phyloP scores from a whole-genome alignment of 2,797 vertebrate species.

The Ptychobarbus kaznakovi region DNA sequence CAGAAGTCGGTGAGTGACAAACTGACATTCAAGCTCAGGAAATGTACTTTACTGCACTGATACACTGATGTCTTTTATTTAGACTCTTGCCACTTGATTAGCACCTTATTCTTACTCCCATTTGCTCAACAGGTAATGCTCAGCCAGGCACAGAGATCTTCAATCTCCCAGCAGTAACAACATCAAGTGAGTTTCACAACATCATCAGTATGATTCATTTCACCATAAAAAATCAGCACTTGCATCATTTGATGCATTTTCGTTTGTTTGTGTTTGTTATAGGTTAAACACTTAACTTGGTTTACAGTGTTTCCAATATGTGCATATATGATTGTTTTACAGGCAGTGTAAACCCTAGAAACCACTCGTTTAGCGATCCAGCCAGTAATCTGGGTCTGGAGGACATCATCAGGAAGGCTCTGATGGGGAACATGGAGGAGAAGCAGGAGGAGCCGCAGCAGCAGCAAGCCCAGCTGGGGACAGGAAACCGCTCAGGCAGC shows the following conservation, averaged over 20 bases:
- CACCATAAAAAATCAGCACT: neutral
- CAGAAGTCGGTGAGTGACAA: conserved; percentile 92
- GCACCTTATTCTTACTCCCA: neutral
- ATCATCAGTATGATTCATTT: neutral
- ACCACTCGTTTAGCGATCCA: conserved; percentile 94
- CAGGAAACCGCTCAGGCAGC: conserved; percentile 71
- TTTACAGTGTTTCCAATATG: neutral
- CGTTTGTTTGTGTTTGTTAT: neutral
- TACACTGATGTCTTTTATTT: neutral
- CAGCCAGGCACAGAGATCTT: conserved; percentile 99
- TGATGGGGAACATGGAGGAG: conserved; percentile 97
- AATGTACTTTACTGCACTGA: neutral
- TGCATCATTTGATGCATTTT: neutral
- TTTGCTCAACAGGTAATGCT: conserved; percentile 85
- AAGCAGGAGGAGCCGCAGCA: conserved; percentile 89
- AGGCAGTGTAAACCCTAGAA: conserved; percentile 91
- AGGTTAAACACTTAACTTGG: neutral
- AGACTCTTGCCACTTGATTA: neutral
- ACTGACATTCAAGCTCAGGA: neutral
- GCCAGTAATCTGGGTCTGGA: conserved; percentile 97
- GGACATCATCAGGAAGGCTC: conserved; percentile 98
- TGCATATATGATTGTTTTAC: conserved; percentile 46
- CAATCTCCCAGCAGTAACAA: conserved; percentile 96
- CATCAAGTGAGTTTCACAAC: conserved; percentile 84
- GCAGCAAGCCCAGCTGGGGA: conserved; percentile 70